Evolutionary conservation across 2,888 invertebrate genomes (phyloP).

Genomic region (Halocaridina rubra): DNA sequence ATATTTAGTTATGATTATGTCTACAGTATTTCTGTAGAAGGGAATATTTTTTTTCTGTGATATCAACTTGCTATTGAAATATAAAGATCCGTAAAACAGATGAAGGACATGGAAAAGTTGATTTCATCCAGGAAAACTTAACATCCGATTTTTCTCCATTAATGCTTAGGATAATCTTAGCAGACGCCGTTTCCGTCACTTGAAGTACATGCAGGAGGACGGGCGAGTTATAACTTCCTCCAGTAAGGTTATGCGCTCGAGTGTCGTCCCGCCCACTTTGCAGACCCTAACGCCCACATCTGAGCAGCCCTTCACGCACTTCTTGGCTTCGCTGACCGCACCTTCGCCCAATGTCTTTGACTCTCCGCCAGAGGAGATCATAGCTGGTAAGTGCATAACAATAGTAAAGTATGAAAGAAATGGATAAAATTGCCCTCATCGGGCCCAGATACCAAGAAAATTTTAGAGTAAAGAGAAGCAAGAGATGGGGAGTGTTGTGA

Average conservation of each 20-base stretch:
- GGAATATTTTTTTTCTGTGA: no score
- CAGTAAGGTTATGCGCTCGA: neutral
- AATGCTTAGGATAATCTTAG: conserved; percentile 33
- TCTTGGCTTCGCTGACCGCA: conserved; percentile 40
- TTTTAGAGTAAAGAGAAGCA: no score
- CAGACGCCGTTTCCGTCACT: conserved; percentile 48
- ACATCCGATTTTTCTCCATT: neutral
- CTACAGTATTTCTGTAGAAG: no score
- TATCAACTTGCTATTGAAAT: no score
- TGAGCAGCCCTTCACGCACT: conserved; percentile 55
- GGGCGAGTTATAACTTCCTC: neutral
- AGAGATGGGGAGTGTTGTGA: no score
- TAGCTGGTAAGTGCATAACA: conserved; percentile 35
- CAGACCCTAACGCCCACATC: neutral
- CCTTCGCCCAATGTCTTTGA: conserved; percentile 34
- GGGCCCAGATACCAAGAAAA: no score
- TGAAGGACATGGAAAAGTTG: no score
- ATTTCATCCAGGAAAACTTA: no score
- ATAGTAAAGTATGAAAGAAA: no score
- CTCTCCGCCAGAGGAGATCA: conserved; percentile 55
- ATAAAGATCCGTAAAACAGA: no score
- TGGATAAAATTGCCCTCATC: no score
- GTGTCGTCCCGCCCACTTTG: neutral
- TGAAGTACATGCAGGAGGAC: conserved; percentile 23
- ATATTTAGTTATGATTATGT: no score